Evolutionary conservation across 2,888 invertebrate species (phyloP).

Genomic region (Pyrrhopygopsis socrates): DNA sequence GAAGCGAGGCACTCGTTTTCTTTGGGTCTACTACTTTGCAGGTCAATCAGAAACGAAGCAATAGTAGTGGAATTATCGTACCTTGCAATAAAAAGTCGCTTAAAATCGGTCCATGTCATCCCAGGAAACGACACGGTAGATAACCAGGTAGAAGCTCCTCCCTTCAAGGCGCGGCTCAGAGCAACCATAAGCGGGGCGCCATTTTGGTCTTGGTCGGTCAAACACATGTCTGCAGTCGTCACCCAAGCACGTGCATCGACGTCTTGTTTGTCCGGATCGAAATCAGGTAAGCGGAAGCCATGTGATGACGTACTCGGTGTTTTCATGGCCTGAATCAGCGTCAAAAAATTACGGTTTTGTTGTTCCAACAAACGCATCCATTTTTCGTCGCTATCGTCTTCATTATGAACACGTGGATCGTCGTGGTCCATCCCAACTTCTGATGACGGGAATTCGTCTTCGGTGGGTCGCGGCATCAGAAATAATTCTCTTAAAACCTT

Average conservation of each 20-base stretch:
- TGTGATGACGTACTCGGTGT: conserved; percentile 7
- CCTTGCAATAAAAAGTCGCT: too few species aligned
- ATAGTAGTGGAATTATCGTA: conserved; percentile 48
- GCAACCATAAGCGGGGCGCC: too few species aligned
- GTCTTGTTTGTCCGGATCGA: too few species aligned
- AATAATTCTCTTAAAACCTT: neutral
- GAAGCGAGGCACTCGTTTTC: conserved; percentile 52
- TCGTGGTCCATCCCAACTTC: neutral
- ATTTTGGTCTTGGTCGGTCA: too few species aligned
- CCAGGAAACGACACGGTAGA: too few species aligned
- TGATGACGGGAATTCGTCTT: neutral
- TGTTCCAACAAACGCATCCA: conserved; percentile 43
- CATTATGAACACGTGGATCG: too few species aligned
- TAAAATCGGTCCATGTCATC: too few species aligned
- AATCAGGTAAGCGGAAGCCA: neutral
- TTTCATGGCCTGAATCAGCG: conserved; percentile 45
- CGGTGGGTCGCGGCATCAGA: neutral
- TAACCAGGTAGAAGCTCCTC: neutral
- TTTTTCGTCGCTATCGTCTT: neutral
- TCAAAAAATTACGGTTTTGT: conserved; percentile 45
- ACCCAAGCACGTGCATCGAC: too few species aligned
- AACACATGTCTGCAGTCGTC: too few species aligned
- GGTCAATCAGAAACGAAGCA: conserved; percentile 45
- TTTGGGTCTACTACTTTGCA: conserved; percentile 24
- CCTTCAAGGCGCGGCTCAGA: too few species aligned